Conservation (phyloP, 2,888 invertebrate genomes). For the Megaustenia siamemsis region DNA sequence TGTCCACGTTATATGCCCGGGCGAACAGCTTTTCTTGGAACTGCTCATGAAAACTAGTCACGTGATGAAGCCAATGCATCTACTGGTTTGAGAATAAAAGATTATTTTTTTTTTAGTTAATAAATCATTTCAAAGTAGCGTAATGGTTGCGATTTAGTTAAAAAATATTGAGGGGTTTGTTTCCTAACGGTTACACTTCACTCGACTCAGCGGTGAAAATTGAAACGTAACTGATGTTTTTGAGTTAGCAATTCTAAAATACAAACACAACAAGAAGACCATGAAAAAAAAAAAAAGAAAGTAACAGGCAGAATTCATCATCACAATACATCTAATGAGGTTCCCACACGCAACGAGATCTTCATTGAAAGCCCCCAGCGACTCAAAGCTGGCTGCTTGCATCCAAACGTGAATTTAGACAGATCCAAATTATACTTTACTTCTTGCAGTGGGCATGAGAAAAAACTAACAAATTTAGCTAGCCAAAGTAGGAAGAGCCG, state of each 20-base stretch:
- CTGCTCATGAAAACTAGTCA: background rate
- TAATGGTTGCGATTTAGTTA: background rate
- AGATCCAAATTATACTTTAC: no score
- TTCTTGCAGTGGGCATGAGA: no score
- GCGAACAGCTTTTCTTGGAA: background rate
- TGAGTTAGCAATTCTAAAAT: no score
- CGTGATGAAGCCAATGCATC: background rate
- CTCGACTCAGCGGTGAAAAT: background rate
- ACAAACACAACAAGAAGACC: background rate
- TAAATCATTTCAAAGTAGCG: background rate
- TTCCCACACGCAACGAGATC: no score
- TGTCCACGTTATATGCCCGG: background rate
- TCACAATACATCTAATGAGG: no score
- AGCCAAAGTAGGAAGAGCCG: no score
- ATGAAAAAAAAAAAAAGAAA: background rate
- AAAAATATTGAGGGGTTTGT: background rate
- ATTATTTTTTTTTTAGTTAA: background rate
- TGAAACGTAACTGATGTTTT: background rate
- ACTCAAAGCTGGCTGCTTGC: no score
- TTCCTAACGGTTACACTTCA: background rate
- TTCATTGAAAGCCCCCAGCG: no score
- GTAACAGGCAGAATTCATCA: no score
- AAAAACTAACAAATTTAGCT: no score
- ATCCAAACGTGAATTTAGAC: no score
- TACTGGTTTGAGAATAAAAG: background rate